phyloP scores from a whole-genome alignment of 1,140 invertebrate genomes.

The Tenebrio molitor region DNA sequence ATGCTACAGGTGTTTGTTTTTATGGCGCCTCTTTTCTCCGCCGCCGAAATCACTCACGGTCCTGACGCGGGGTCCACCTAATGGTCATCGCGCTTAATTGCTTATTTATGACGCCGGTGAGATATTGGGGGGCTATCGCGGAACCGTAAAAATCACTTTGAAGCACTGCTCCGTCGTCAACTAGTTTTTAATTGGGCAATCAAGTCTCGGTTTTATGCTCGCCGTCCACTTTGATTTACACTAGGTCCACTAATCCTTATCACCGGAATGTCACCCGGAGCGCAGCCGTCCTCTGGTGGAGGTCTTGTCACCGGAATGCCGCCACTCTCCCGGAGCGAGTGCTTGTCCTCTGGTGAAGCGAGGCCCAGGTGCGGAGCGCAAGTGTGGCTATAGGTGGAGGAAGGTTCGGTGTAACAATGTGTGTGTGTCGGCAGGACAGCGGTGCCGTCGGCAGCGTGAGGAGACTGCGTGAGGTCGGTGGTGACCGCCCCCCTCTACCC shows the following conservation, averaged over 20 bases:
- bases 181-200: constrained; percentile 17
- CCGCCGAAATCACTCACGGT: not conserved
- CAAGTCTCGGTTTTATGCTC: constrained; percentile 18
- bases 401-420: constrained; percentile 61
- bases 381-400: constrained; percentile 43
- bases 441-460: constrained; percentile 61
- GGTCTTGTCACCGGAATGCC: too few relatives aligned
- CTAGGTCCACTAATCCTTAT: not conserved
- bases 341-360: constrained; percentile 28
- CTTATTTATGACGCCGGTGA: constrained; percentile 30
- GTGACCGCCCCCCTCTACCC: constrained; percentile 65
- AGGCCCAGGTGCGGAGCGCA: constrained; percentile 27
- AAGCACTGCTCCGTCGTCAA: constrained; percentile 17
- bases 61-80: constrained; percentile 4
- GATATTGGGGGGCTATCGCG: not conserved
- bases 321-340: not conserved
- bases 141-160: constrained; percentile 32
- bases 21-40: not conserved
- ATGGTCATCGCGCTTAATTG: constrained; percentile 21
- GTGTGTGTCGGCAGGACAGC: constrained; percentile 57
- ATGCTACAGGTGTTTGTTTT: constrained; percentile 57
- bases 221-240: not conserved
- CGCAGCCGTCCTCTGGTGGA: not conserved
- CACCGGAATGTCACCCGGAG: not conserved
- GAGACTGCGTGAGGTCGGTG: constrained; percentile 66